These are phyloP conservation scores for Entomobrya multifasciata DNA, from an alignment of 2,888 invertebrate species.

Conservation along the genomic window DNA sequence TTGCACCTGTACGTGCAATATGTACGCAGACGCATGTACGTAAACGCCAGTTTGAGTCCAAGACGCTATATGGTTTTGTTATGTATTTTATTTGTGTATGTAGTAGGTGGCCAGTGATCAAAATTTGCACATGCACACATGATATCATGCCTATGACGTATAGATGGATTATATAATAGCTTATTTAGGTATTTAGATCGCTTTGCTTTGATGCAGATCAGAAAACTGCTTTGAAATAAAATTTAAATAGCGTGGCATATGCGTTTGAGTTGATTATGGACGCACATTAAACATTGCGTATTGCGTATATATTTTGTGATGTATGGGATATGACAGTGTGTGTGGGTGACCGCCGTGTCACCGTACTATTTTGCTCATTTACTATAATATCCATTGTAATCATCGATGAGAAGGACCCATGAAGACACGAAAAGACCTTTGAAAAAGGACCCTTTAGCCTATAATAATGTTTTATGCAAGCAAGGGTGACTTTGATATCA, in stretches of 20 bases:
- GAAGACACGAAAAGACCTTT: constrained; percentile 33
- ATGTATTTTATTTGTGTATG: too few relatives aligned
- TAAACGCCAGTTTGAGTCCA: neutral
- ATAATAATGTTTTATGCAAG: neutral
- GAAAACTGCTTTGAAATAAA: neutral
- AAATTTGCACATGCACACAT: too few relatives aligned
- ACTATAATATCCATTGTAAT: neutral
- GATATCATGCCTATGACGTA: too few relatives aligned
- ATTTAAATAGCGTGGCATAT: neutral
- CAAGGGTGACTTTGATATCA: constrained; percentile 19
- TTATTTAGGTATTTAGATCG: too few relatives aligned
- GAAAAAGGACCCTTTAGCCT: neutral
- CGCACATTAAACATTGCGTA: neutral
- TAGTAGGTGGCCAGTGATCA: too few relatives aligned
- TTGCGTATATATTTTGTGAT: too few relatives aligned
- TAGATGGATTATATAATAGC: too few relatives aligned
- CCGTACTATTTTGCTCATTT: neutral
- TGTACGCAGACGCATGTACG: neutral
- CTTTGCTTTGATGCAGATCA: neutral
- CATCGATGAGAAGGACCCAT: constrained; percentile 10
- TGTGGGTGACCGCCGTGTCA: constrained; percentile 20
- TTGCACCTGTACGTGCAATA: neutral
- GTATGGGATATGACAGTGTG: neutral
- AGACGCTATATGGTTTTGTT: neutral
- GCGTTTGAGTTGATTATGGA: neutral